A percentile compares a stretch with the other conserved stretches of the same genome.
Evolutionary conservation across 2,113 vertebrate genomes (phyloP).

Genomic region (Microcebus tavaratra): DNA sequence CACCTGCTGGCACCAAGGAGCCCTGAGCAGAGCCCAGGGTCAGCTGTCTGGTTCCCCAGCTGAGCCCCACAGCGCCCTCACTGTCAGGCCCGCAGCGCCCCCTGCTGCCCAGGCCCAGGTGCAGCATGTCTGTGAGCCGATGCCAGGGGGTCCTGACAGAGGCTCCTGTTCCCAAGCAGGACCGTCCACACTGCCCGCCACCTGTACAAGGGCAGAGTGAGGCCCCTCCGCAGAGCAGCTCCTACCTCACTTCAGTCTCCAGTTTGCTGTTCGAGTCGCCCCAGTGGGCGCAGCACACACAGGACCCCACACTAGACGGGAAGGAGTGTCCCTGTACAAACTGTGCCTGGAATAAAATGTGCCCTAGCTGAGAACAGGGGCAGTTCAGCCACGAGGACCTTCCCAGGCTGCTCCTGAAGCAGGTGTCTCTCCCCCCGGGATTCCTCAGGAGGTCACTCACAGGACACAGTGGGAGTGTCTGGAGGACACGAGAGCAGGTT

Average conservation of each 20-base stretch:
- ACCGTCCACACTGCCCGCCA: too few relatives aligned
- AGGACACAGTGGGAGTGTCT: background rate
- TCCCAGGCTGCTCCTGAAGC: background rate
- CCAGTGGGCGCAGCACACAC: background rate
- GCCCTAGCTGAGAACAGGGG: too few relatives aligned
- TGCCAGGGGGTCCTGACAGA: background rate
- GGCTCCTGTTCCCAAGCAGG: too few relatives aligned
- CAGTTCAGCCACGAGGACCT: background rate
- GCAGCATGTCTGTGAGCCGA: background rate
- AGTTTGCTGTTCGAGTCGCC: background rate
- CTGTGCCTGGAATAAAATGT: too few relatives aligned
- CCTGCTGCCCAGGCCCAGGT: background rate
- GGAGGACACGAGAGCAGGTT: background rate
- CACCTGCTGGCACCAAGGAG: background rate
- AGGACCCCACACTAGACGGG: too few relatives aligned
- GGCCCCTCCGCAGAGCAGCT: background rate
- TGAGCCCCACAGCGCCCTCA: background rate
- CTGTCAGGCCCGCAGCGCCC: rapidly evolving
- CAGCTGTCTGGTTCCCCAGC: background rate
- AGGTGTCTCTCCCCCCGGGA: background rate
- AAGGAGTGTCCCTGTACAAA: too few relatives aligned
- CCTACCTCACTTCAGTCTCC: too few relatives aligned
- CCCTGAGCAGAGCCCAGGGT: background rate
- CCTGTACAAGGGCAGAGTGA: background rate
- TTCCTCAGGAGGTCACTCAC: background rate